Base-by-base conservation (phyloP, 2,797 vertebrate genomes). In the Pelochelys cantorii region DNA sequence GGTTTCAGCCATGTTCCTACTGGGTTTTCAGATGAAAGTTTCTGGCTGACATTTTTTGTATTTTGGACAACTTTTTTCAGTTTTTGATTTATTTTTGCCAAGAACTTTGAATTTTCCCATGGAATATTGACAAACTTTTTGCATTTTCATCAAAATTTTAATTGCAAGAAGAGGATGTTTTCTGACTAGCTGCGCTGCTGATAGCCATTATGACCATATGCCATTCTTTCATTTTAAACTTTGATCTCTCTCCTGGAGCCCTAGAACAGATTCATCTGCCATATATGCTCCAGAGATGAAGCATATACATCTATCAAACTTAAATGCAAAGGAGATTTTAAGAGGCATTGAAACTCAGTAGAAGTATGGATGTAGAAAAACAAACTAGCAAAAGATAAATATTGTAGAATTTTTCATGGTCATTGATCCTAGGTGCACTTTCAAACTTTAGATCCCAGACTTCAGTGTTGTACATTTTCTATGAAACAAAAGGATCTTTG, bases 401-500 rank as follows among this genome's bases (percentile, higher is more conserved):
- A 57, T 89, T 86, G 93, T 37, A 83, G 68, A 90, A 83, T 55
- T 14, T 22, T 54, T 77, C 42, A 53, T 56, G 55, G 91, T 91
- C 59, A 37, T 52, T 60, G 53, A 83, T 87, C 1, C 11, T 12
- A 68, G 48, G 25, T 11, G 7, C 3, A 56, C 93, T 90, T 85
- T 59, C 53, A 79, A 74, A 86, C 20, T 53, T 37, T 5, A 11
- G 17, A 87, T 95, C 93, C 75, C 48, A 93, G 48, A 56, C 74
- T 79, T 29, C 31, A 8, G 83, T 84, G 82, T 87, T 95, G 11
- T 92, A 29, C n/a, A 93, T 92, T 88, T n/a, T 87, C 20, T 7
- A 18, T 91, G 81, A 92, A 79, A 31, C 82, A 60, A 85, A 77
- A 91, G 88, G 83, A n/a, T 85, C 11, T 90, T 86, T 90, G 57